Percentiles rank a stretch among this genome's conserved stretches.
Evolutionary conservation across 2,888 invertebrate species (phyloP).

Genomic region (Eledona agricola): DNA sequence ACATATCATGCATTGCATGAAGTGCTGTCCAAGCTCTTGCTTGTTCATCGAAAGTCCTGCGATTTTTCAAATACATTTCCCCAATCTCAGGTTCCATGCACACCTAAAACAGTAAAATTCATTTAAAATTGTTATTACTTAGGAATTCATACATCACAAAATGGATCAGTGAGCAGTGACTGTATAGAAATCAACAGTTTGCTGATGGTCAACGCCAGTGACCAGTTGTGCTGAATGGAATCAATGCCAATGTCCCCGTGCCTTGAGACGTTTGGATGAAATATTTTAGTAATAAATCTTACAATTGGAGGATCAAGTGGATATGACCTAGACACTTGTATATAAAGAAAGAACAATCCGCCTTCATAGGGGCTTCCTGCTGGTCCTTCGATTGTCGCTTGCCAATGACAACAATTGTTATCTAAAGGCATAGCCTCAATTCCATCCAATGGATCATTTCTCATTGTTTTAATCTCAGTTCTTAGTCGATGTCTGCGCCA

Average conservation of each 20-base stretch:
- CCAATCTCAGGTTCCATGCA: constrained; percentile 91
- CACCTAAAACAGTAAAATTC: constrained; percentile 64
- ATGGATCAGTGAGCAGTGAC: constrained; percentile 89
- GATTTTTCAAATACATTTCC: constrained; percentile 77
- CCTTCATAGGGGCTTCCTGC: constrained; percentile 94
- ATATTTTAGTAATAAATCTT: constrained; percentile 89
- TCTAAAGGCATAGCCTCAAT: constrained; percentile 85
- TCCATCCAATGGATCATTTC: constrained; percentile 84
- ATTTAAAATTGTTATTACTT: constrained; percentile 7
- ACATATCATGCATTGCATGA: constrained; percentile 81
- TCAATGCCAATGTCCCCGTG: constrained; percentile 97
- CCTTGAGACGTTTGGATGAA: constrained; percentile 93
- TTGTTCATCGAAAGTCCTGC: constrained; percentile 77
- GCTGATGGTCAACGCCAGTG: constrained; percentile 89
- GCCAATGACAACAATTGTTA: constrained; percentile 88
- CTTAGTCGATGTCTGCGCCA: constrained; percentile 84
- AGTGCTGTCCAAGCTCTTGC: constrained; percentile 89
- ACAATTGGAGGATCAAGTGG: constrained; percentile 93
- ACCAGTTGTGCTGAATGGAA: constrained; percentile 96
- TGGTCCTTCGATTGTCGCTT: constrained; percentile 91
- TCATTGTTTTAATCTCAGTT: constrained; percentile 76
- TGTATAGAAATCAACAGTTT: constrained; percentile 89
- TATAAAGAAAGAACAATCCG: constrained; percentile 88
- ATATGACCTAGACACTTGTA: constrained; percentile 88
- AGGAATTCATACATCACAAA: constrained; percentile 73